These are phyloP conservation scores for Semicossyphus pulcher DNA, from an alignment of 2,113 vertebrate species.

Conservation along the genomic window DNA sequence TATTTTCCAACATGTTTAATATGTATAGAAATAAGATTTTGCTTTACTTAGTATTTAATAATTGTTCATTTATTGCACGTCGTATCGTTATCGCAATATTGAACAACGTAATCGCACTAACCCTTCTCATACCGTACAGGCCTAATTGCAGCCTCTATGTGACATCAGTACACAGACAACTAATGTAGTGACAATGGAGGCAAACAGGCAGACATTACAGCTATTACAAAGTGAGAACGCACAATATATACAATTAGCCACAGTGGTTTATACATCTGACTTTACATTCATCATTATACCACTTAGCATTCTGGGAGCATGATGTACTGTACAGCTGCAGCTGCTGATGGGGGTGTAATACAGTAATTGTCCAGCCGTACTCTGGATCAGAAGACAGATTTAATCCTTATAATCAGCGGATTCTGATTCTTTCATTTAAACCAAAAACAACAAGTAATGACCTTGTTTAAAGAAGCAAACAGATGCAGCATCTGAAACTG, in stretches of 20 bases:
- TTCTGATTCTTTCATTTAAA: slow-evolving; percentile 56
- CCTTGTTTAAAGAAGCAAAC: slow-evolving; percentile 39
- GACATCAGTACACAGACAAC: background rate
- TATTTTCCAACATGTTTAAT: too few species aligned
- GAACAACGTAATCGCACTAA: too few species aligned
- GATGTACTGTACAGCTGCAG: slow-evolving; percentile 47
- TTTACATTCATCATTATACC: slow-evolving; percentile 14
- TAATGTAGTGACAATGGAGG: background rate
- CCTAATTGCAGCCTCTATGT: too few species aligned
- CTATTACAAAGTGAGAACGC: background rate
- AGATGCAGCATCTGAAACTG: slow-evolving; percentile 14
- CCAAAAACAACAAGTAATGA: slow-evolving; percentile 30
- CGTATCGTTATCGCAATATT: too few species aligned
- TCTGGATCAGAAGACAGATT: slow-evolving; percentile 46
- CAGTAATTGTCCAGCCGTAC: slow-evolving; percentile 48
- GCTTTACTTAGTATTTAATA: too few species aligned
- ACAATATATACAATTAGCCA: background rate
- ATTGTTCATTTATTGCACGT: too few species aligned
- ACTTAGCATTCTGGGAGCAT: slow-evolving; percentile 46
- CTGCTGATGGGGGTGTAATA: slow-evolving; percentile 37
- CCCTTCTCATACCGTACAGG: too few species aligned
- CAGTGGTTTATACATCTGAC: background rate
- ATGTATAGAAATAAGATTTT: too few species aligned
- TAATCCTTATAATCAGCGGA: slow-evolving; percentile 59
- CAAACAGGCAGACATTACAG: background rate